phyloP scores from a whole-genome alignment of 2,797 vertebrate species.

The Sphenodon punctatus region DNA sequence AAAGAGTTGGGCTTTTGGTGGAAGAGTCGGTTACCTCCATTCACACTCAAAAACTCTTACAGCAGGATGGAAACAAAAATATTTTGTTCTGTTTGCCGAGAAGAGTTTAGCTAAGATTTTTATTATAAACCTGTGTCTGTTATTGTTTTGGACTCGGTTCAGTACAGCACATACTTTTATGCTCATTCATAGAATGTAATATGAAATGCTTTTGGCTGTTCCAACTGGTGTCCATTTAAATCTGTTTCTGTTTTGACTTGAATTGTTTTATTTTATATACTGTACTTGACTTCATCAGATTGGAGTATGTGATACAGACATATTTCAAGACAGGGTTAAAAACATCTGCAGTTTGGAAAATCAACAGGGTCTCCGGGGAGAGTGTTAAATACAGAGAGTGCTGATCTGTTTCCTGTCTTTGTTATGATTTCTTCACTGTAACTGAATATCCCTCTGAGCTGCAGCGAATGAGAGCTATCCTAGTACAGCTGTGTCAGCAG shows the following conservation, averaged over 20 bases:
- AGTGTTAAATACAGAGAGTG: conserved; percentile 80
- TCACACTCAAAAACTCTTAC: background rate
- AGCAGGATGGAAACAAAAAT: background rate
- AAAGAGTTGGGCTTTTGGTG: accelerated
- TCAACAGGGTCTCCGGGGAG: conserved; percentile 67
- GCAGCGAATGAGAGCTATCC: conserved; percentile 65
- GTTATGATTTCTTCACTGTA: conserved; percentile 90
- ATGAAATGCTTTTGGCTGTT: background rate
- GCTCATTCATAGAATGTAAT: conserved; percentile 2
- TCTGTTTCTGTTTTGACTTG: background rate
- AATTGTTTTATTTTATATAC: conserved; percentile 34
- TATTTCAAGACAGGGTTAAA: conserved; percentile 73
- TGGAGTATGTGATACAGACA: conserved; percentile 32
- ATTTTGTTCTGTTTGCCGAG: background rate
- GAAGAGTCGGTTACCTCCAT: background rate
- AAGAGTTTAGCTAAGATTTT: background rate
- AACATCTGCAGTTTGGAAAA: conserved; percentile 79
- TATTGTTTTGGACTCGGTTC: background rate
- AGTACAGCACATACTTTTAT: background rate
- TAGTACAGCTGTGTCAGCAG: conserved; percentile 88
- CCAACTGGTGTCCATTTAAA: accelerated
- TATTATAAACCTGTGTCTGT: accelerated
- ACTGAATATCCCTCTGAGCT: conserved; percentile 78
- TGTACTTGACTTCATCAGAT: conserved; percentile 4
- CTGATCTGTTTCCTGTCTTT: conserved; percentile 93